Base-by-base conservation (phyloP, 1,140 invertebrate genomes). In the Lepidotrigona ventralis region DNA sequence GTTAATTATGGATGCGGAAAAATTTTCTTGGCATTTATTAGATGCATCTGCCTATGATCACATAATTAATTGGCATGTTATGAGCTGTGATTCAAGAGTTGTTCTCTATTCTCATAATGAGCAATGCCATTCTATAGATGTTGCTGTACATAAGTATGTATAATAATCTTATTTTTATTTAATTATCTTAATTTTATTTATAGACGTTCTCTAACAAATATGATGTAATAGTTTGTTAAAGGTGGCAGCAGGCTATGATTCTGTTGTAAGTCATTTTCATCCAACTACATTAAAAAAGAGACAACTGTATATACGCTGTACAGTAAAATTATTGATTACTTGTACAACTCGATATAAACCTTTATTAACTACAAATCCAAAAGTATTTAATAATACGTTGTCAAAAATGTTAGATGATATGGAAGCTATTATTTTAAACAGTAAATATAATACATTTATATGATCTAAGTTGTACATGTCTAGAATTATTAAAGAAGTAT, bases 11-110 rank as follows among this genome's bases (percentile, higher is more conserved):
- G 95, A 96, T 85, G 95, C 96, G 15, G 95, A 96, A 88, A 94
- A 93, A 76, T 97, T 96, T 91, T 94, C 96, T 1, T 98, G 97
- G 97, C 94, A 96, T 82, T 91, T 96, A 56, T 93, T 98, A 14
- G 96, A 97, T 82, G 95, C 95, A n/a, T 92, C 92, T 17, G 95
- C 95, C 46, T 96, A 96, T 85, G 96, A 97, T 89, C 95, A 96
- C 75, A 94, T 97, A 29, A 95, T 97, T 76, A 97, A 97, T 89
- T 97, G 97, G 97, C 96, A 97, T 84, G 95, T 97, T 4, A 96
- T 96, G 95, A 96, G 96, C 71, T 96, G 96, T 91, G 97, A 98
- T 93, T 96, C 97, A 0, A 93, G 95, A 79, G 96, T 97, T 84
- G 95, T 97, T 56, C 93, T 98, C 5, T 91, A 88, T 88, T 87